Evolutionary conservation across 2,888 invertebrate genomes (phyloP).

Genomic region (Nomada flava): DNA sequence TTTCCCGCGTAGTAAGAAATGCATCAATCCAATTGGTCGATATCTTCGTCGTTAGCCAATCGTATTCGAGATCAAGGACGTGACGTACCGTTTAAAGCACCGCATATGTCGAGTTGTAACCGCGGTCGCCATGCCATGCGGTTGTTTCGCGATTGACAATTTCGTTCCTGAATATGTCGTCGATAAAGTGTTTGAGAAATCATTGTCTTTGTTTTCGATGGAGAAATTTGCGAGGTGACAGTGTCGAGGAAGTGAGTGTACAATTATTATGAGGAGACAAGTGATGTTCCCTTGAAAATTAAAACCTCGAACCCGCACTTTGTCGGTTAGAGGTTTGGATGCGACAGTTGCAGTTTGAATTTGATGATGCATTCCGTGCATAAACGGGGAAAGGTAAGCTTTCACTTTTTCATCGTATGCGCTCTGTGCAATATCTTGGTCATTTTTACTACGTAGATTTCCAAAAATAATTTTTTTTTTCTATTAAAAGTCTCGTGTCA

Average conservation of each 20-base stretch:
- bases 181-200: constrained; percentile 31
- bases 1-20: constrained; percentile 62
- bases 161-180: constrained; percentile 27
- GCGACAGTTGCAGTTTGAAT: constrained; percentile 60
- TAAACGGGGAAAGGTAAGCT: constrained; percentile 35
- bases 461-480: constrained; percentile 25
- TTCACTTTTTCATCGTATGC: background rate
- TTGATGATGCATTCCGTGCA: constrained; percentile 21
- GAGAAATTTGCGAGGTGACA: constrained; percentile 19
- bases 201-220: constrained; percentile 9
- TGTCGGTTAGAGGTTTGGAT: constrained; percentile 59
- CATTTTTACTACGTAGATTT: background rate
- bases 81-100: constrained; percentile 71
- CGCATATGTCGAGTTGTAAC: constrained; percentile 61
- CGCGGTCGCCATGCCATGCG: constrained; percentile 73
- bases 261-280: constrained; percentile 40
- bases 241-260: constrained; percentile 46
- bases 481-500: constrained; percentile 64
- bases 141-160: constrained; percentile 55
- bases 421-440: background rate
- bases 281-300: constrained; percentile 44
- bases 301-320: constrained; percentile 42
- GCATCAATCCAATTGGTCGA: constrained; percentile 49
- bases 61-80: constrained; percentile 13
- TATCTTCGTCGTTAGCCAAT: constrained; percentile 51